A percentile compares a stretch with the other conserved stretches of the same genome.
phyloP scores from a whole-genome alignment of 1,140 invertebrate species.

The Cardiocondyla obscurior region DNA sequence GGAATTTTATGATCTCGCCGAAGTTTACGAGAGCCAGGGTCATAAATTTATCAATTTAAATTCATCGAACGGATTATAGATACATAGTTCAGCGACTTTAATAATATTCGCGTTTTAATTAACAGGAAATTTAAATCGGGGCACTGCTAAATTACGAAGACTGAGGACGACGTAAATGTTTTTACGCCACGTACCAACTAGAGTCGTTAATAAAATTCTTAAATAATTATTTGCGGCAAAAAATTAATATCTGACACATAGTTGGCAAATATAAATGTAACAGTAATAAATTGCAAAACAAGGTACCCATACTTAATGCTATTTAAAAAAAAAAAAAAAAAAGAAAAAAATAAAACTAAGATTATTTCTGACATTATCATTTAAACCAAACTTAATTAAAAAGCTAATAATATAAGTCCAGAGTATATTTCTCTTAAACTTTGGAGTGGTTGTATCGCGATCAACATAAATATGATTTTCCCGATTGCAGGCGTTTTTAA shows the following conservation, averaged over 20 bases:
- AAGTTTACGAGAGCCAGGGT: slow-evolving; percentile 9
- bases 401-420: neutral
- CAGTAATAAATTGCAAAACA: too few species aligned
- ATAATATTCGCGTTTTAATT: slow-evolving; percentile 21
- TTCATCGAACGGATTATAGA: slow-evolving; percentile 37
- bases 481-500: neutral
- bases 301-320: too few species aligned
- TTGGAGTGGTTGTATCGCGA: neutral
- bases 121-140: neutral
- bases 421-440: neutral
- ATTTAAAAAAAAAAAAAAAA: too few species aligned
- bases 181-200: neutral
- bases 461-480: neutral
- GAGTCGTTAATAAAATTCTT: too few species aligned
- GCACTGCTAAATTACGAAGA: neutral
- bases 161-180: neutral
- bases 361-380: neutral
- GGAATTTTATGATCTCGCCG: slow-evolving; percentile 38
- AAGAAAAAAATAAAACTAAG: too few species aligned
- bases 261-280: too few species aligned
- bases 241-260: too few species aligned
- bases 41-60: slow-evolving; percentile 56
- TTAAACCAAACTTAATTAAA: neutral
- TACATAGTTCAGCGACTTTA: slow-evolving; percentile 24
- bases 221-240: too few species aligned